Conservation (phyloP, 2,797 vertebrate species). For the Gallinago stenura region DNA sequence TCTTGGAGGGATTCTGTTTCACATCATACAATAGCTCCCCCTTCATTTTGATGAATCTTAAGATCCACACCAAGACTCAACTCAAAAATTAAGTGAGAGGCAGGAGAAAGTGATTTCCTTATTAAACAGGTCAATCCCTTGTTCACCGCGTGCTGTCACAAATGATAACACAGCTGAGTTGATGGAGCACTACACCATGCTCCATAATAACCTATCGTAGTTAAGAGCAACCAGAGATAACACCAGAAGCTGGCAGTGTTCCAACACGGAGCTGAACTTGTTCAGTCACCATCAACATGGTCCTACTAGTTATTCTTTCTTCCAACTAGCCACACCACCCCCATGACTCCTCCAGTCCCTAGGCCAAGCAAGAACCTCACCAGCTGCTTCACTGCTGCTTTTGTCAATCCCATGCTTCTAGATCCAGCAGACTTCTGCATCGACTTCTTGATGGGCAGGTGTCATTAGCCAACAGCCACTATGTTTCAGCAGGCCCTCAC, state of each 20-base stretch:
- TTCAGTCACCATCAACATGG: background rate
- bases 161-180: background rate
- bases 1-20: background rate
- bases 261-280: accelerated
- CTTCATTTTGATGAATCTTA: background rate
- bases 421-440: background rate
- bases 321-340: background rate
- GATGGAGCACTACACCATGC: background rate
- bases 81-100: background rate
- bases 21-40: background rate
- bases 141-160: background rate
- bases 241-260: background rate
- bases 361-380: background rate
- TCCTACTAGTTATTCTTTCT: background rate
- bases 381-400: background rate
- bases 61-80: background rate
- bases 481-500: background rate
- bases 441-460: background rate
- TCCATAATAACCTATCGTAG: background rate
- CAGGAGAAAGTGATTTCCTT: background rate
- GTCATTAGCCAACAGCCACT: background rate
- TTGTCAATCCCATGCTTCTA: background rate
- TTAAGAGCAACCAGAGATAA: background rate
- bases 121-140: background rate
- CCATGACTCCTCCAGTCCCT: background rate